Evolutionary conservation across 2,797 vertebrate genomes (phyloP), one percentile per base, ranked within the genome.

Genomic region (Epinephelus malabaricus): DNA sequence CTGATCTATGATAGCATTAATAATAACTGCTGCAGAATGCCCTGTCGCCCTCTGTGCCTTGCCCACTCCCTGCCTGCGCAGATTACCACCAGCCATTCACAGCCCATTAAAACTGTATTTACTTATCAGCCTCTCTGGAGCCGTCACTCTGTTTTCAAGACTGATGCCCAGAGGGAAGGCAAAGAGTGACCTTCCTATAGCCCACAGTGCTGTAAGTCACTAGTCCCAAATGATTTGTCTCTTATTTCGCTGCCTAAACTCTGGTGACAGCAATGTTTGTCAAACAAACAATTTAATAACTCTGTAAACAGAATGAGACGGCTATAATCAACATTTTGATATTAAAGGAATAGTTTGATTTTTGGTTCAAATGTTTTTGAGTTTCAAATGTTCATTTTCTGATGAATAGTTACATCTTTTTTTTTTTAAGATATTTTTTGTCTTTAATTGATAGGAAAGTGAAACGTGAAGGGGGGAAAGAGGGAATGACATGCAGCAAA

Each of bases 1-100:
- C 95, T 95, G 94, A 96, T 96, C 92, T 93, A 95, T 91, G 94
- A 94, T 88, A 93, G 91, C 90, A 90, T 94, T 95, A 95, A 95
- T 95, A 96, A 95, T 92, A 95, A 92, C 85, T 10, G 66, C 85
- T 74, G 86, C 90, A 80, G 81, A 92, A 86, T 84, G 89, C 86
- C 87, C 90, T 3, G 72, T 86, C 82, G 76, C 90, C 90, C 90
- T 91, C 89, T 87, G 88, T 80, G 92, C 87, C 82, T 89, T 73
- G 87, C 85, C 85, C 82, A 90, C 88, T 86, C 74, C 65, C 66
- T 51, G 86, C 88, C 86, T 45, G 86, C 51, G 60, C 88, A 93
- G 93, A 95, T 95, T 92, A 93, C 92, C 85, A 90, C 81, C 88
- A 89, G 89, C 91, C 87, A 94, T 94, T 90, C 91, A 86, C 83